Evolutionary conservation across 2,888 invertebrate genomes (phyloP), one percentile per base, ranked within the genome.

Genomic region (Drosophila phalerata): DNA sequence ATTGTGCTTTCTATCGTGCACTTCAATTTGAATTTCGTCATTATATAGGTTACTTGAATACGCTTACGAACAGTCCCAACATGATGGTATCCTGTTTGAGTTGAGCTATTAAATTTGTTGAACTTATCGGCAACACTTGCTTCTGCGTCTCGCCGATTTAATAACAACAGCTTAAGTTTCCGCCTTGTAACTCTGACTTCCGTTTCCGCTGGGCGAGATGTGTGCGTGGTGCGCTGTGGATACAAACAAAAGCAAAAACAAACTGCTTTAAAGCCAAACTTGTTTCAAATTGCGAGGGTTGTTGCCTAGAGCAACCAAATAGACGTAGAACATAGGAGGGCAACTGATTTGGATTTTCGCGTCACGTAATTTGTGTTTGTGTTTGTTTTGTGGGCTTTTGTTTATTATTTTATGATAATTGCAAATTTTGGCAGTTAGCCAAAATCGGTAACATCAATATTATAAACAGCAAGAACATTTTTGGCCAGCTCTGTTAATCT

Each of bases 331-430:
- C 25, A 19, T 34, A 9, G 22, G n/a, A 28, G 2, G 42, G n/a
- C 42, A 48, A 22, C 47, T 15, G 56, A 73, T 73, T 62, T 67
- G 13, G 52, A 62, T 66, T 61, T 73, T 8, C 38, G 60, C 48
- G 58, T 45, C 45, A 48, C 67, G 45, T 61, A 61, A 52, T 42
- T 72, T 73, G 25, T 32, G 45, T 47, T 58, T 45, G 58, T 45
- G 53, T 68, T 55, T 68, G 19, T 48, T 66, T 38, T 76, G 49
- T 34, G 42, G 43, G 42, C 17, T 43, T 52, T 55, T 28, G 77
- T 77, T 77, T 79, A 79, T 77, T 77, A 53, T 77, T 49, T 76
- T 57, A 76, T 66, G 71, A 75, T 77, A 79, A 77, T 77, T 77
- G 76, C 71, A 10, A 64, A 69, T 60, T 47, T 55, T 57, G 45